Percentiles rank a stretch among this genome's conserved stretches.
Conservation (phyloP, 1,140 invertebrate species). For the Anoplolepis gracilipes region DNA sequence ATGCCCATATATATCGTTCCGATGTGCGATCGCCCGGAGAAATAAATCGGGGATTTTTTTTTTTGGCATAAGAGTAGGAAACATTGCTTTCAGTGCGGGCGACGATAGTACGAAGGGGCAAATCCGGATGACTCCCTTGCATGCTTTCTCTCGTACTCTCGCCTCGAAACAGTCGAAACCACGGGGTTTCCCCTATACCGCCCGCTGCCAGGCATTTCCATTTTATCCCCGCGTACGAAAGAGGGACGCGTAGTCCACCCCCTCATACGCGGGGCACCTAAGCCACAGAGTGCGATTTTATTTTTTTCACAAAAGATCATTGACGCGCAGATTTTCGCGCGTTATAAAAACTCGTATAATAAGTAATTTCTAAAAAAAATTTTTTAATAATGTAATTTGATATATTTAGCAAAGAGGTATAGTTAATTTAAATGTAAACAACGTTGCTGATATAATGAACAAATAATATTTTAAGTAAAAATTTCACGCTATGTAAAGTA, state of each 20-base stretch:
- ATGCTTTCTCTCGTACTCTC: conserved; percentile 54
- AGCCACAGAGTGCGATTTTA: conserved; percentile 3
- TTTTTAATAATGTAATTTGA: too few relatives aligned
- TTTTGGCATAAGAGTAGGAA: conserved; percentile 52
- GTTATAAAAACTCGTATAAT: neutral
- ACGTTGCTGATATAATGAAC: neutral
- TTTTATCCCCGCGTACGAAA: conserved; percentile 72
- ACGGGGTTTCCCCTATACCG: conserved; percentile 77
- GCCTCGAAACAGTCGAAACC: conserved; percentile 67
- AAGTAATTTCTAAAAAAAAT: neutral
- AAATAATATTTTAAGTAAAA: neutral
- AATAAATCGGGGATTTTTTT: conserved; percentile 62
- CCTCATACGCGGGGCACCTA: conserved; percentile 55
- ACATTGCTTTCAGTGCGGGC: conserved; percentile 41
- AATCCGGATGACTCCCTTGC: conserved; percentile 55
- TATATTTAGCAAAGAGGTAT: neutral
- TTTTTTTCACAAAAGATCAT: conserved; percentile 64
- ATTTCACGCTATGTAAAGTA: neutral
- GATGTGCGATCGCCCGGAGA: conserved; percentile 42
- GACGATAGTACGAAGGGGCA: conserved; percentile 44
- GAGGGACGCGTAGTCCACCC: conserved; percentile 43
- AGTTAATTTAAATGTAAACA: neutral
- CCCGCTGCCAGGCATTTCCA: conserved; percentile 80
- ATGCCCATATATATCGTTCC: neutral
- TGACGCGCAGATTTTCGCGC: neutral